Evolutionary conservation across 1,140 invertebrate genomes (phyloP), one percentile per base, ranked within the genome.

Genomic region (Dryas iulia): DNA sequence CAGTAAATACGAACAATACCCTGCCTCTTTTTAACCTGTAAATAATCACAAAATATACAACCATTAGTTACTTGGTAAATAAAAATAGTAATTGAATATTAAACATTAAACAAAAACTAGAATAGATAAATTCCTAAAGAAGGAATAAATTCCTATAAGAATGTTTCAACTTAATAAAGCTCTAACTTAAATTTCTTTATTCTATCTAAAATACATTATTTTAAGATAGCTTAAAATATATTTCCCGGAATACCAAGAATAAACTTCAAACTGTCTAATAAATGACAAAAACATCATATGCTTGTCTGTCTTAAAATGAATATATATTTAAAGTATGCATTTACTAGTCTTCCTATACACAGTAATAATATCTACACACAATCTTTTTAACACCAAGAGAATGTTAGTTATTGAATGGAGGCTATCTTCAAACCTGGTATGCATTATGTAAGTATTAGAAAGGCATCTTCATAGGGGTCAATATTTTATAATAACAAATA

Each of bases 381-480:
- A 35, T 18, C 39, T 47, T 21, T 21, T 18, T 47, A 47, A 18
- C 26, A 28, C n/a, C 25, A 52, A 52, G 57, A 60, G 31, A 56
- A 68, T 69, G 39, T 73, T 47, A 54, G 25, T 54, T 66, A 59
- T 63, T 66, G 63, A 68, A 73, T 69, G 63, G 25, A 58, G 58
- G 59, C 60, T 61, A 60, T 73, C 56, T 66, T 74, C 30, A 39
- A 62, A 69, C 33, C 21, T 61, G 58, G n/a, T 35, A 39, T 71
- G 71, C 70, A 58, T 81, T 81, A 81, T 72, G 67, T 73, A 79
- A 81, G 62, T 60, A 78, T 82, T 82, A 79, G 78, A 81, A 83
- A 83, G 78, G 75, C 71, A 73, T 30, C 39, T 33, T 26, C 52
- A 61, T 66, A 39, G 77, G 66, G 73, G 72, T 81, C 76, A 79